phyloP scores from a whole-genome alignment of 2,113 vertebrate species.

The Gavialis gangeticus region DNA sequence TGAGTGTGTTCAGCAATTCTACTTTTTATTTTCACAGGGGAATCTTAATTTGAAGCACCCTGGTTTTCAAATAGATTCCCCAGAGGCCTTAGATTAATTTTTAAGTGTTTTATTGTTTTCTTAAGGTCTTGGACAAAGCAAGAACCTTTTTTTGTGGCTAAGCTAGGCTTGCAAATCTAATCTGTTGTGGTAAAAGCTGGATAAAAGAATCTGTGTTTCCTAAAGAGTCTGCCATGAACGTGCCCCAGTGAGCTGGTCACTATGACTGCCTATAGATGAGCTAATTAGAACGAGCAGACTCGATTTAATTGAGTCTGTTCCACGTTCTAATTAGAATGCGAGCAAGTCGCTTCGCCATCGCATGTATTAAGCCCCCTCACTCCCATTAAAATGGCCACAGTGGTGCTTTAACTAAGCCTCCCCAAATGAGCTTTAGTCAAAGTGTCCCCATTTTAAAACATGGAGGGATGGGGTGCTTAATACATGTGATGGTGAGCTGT shows the following conservation, averaged over 20 bases:
- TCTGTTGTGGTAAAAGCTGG: not conserved
- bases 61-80: not conserved
- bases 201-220: not conserved
- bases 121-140: not conserved
- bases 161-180: not conserved
- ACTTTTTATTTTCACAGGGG: not conserved
- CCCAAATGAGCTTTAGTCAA: no score
- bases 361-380: no score
- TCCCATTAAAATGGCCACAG: no score
- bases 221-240: not conserved
- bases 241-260: not conserved
- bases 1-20: not conserved
- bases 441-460: no score
- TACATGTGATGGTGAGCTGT: no score
- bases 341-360: no score
- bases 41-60: not conserved
- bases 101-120: not conserved
- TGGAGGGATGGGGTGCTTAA: no score
- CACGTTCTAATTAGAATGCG: no score
- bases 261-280: not conserved
- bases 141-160: not conserved
- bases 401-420: no score
- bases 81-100: not conserved
- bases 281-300: no score
- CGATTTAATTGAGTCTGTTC: no score